Percentiles rank a stretch among this genome's conserved stretches.
Evolutionary conservation across 2,113 vertebrate genomes (phyloP).

Genomic region (Rhipidura dahli): DNA sequence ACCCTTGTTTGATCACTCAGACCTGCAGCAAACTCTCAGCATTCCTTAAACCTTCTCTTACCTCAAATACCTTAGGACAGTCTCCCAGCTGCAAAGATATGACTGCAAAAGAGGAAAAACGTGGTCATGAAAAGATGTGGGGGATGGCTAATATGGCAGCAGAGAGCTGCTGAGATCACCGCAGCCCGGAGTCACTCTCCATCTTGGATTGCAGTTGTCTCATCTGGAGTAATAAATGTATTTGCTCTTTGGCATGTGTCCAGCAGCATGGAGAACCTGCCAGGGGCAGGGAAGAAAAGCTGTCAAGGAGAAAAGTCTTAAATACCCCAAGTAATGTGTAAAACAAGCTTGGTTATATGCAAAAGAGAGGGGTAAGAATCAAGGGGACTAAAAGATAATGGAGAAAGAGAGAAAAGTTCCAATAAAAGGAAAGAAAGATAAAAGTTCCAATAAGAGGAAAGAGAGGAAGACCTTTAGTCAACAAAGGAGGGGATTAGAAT

Average conservation of each 20-base stretch:
- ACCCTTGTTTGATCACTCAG: background rate
- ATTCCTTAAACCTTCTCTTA: background rate
- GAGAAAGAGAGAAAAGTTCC: background rate
- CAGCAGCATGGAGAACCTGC: background rate
- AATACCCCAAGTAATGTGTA: background rate
- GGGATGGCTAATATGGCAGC: background rate
- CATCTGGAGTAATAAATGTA: background rate
- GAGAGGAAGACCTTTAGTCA: background rate
- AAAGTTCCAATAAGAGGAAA: background rate
- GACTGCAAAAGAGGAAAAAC: background rate
- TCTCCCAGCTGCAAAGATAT: background rate
- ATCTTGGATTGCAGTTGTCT: background rate
- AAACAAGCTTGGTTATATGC: background rate
- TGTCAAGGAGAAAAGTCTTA: background rate
- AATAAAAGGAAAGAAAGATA: background rate
- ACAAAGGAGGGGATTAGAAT: background rate
- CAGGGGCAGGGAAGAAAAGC: background rate
- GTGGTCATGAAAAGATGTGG: fast-evolving
- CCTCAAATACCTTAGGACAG: background rate
- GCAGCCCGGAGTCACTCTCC: background rate
- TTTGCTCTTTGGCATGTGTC: background rate
- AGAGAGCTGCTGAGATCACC: background rate
- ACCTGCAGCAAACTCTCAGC: background rate
- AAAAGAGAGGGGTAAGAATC: background rate
- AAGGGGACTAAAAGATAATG: background rate